phyloP scores from a whole-genome alignment of 2,113 vertebrate genomes.

The Melanocharis versteri region DNA sequence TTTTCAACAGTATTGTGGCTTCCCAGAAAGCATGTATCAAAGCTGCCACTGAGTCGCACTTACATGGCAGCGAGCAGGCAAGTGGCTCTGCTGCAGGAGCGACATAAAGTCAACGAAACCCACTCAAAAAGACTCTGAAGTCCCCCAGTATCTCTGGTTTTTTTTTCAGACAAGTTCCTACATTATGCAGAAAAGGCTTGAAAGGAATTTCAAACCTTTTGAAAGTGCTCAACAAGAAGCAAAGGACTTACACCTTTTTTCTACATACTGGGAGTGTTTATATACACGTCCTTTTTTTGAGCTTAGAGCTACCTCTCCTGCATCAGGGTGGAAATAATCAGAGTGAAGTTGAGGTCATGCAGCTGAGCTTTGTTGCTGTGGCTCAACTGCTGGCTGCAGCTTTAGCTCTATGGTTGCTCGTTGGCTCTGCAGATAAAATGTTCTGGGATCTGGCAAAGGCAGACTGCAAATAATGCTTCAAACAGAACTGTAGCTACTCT shows the following conservation, averaged over 20 bases:
- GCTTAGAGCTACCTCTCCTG: not conserved
- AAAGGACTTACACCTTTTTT: not conserved
- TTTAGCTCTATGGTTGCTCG: not conserved
- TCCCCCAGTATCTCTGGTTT: not conserved
- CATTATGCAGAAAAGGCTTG: not conserved
- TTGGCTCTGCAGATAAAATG: not conserved
- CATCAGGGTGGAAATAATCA: not conserved
- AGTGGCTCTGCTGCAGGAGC: not conserved
- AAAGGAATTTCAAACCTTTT: not conserved
- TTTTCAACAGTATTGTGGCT: not conserved
- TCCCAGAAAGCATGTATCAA: not conserved
- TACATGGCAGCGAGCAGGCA: not conserved
- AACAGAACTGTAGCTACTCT: not conserved
- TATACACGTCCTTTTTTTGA: not conserved
- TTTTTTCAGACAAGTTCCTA: not conserved
- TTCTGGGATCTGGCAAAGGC: not conserved
- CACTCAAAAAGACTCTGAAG: not conserved
- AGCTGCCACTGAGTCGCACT: not conserved
- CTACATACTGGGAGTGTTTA: not conserved
- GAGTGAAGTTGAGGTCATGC: not conserved
- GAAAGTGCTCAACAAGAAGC: not conserved
- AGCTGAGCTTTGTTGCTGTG: not conserved
- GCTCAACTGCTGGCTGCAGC: not conserved
- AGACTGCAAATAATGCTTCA: not conserved
- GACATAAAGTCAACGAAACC: not conserved